Base-by-base conservation (phyloP, 2,888 invertebrate species). In the Cryptocephalus moraei region DNA sequence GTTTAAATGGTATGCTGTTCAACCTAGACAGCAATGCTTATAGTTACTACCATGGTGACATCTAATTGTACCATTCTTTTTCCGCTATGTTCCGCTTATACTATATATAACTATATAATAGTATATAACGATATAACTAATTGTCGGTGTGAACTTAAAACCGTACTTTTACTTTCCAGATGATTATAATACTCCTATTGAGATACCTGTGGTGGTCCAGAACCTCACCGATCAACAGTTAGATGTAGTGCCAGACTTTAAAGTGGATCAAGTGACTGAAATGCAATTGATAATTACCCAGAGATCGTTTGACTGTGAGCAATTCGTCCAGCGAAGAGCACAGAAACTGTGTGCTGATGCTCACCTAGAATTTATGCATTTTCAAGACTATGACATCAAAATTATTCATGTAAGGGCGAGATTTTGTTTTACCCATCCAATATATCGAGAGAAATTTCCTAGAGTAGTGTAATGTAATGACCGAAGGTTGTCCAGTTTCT, bases 321-420 rank as follows among this genome's bases (percentile, higher is more conserved):
- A 70, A 51, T 72, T 72, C 54, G 67, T 71, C 47, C 70, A 71
- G 56, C 62, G 66, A 47, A 58, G 65, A 44, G 70, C 71, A n/a
- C 69, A 71, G 52, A 65, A 66, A 50, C 49, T 71, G 43, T 72
- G 72, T 54, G 51, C 61, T 1, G 70, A 71, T 49, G 62, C 65
- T 31, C 63, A 68, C 44, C 52, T 71, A 38, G 65, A 68, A 53
- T 72, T 69, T 54, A 58, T 68, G 39, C 67, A 71, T 58, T 71
- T 70, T 54, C 67, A 69, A 52, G 72, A 72, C 49, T 72, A 71
- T 50, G 71, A 72, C 56, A 67, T 72, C 50, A 69, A 69, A 62
- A 61, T 72, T 51, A 58, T 69, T 46, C 62, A 70, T 56, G 72
- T 72, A 62, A 68, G 58, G 58, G 43, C 22, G 13, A 36, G 11